Conservation (phyloP, 1,140 invertebrate species). For the Lanistes nyassanus region DNA sequence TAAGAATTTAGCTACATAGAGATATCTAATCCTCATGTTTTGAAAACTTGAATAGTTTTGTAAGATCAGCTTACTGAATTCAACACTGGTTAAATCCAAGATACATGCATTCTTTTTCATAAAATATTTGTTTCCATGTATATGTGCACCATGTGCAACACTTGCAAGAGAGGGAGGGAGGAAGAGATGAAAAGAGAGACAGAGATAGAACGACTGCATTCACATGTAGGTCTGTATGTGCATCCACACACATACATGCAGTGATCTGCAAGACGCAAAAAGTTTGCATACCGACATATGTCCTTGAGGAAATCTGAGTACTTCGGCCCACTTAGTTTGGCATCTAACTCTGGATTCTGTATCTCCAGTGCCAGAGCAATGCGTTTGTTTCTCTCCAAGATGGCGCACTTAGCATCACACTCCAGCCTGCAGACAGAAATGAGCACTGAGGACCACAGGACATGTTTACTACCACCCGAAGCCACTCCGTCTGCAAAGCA, state of each 20-base stretch:
- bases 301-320: slow-evolving; percentile 90
- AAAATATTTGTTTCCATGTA: background rate
- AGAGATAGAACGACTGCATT: too few species aligned
- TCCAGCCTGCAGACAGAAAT: slow-evolving; percentile 74
- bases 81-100: too few species aligned
- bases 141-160: background rate
- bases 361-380: slow-evolving; percentile 91
- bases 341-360: slow-evolving; percentile 84
- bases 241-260: background rate
- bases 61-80: too few species aligned
- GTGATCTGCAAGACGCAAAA: background rate
- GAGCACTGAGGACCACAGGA: too few species aligned
- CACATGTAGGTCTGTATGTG: background rate
- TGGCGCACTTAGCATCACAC: slow-evolving; percentile 91
- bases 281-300: slow-evolving; percentile 74
- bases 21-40: background rate
- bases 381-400: slow-evolving; percentile 86
- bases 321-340: slow-evolving; percentile 75
- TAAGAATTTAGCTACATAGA: background rate
- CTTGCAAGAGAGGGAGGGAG: too few species aligned
- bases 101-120: too few species aligned
- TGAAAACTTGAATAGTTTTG: background rate
- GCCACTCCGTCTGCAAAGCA: too few species aligned
- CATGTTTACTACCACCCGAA: too few species aligned
- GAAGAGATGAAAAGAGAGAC: too few species aligned